Evolutionary conservation across 2,113 vertebrate genomes (phyloP), one percentile per base, ranked within the genome.

Genomic region (Athene cunicularia): DNA sequence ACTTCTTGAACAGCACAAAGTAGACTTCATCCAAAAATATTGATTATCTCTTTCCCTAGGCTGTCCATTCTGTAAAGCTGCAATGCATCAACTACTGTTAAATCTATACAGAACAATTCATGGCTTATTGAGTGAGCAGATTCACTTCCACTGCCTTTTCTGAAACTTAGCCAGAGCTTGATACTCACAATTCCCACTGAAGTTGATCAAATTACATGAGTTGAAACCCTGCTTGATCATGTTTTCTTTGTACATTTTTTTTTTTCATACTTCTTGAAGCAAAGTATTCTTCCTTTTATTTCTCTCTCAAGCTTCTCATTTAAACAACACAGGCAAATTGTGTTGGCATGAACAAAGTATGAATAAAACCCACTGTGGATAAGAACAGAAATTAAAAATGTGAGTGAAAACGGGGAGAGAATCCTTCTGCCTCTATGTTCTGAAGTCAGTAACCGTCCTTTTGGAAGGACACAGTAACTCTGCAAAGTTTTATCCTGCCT

Each of bases 21-120:
- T 22, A 81, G 68, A 64, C n/a, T 92, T 67, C 22, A 77, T 33
- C 45, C 55, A 74, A 81, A 93, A 94, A 67, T 59, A 88, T 62
- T 37, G 79, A 88, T 95, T 93, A 75, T 58, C 60, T 80, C 63
- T 62, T 74, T 74, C 55, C 41, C 22, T 73, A 87, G 59, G 68
- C 67, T 91, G 77, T 39, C 56, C 88, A 32, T 15, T 77, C 58
- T 49, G 58, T 66, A 92, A 88, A 85, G 83, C 62, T 83, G 71
- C 49, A 83, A 20, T 33, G 70, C 74, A 82, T 56, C 55, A 86
- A 26, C 66, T 11, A 4, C 27, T 79, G 39, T 26, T 79, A 64
- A 64, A 82, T 26, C 39, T 19, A n/a, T 1, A 41, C 11, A 60
- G 84, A 35, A 53, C 50, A 81, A 56, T 4, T 47, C 68, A 82